Evolutionary conservation across 2,113 vertebrate species (phyloP), one percentile per base, ranked within the genome.

Genomic region (Hippotragus niger): DNA sequence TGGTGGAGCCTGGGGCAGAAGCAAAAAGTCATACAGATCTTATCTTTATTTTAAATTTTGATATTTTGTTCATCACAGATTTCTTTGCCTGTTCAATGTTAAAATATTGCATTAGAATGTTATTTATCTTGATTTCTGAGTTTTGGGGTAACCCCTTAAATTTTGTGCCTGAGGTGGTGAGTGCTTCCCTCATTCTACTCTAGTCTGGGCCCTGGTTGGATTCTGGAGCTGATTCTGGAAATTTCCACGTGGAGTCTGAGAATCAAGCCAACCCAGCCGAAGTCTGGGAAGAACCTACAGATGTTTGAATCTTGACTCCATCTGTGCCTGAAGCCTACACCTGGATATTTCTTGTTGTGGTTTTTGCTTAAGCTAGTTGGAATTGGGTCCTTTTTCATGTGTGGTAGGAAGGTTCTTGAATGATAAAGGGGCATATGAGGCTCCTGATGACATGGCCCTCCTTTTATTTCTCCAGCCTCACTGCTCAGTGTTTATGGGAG

Each of bases 41-140:
- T 71, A 15, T 2, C 7, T 6, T 71, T 50, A 31, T 67, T 90
- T 62, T n/a, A 87, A 82, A 21, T 5, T 15, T 7, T 90, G 12
- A 23, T 21, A 12, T 67, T 81, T 78, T 97, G 14, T 52, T 88
- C 21, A 36, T 43, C 36, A 21, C 78, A 19, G 21, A 67, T 62
- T 80, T 17, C 50, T 80, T 81, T 53, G 45, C n/a, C 17, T 60
- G 74, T 89, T 86, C 9, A 86, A 52, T 23, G 91, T n/a, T 52
- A 92, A 57, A 53, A 25, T 45, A 36, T 52, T 83, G 23, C 43
- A 55, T 78, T 43, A 50, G 90, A 90, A 88, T 62, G 55, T 36
- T 83, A 78, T 87, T 95, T 90, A 52, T 25, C 17, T 89, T 87
- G 67, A 78, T 83, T n/a, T 43, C 7, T 90, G 17, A 90, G 8